Base-by-base conservation (phyloP, 2,888 invertebrate species). In the Cephus nigrinus region DNA sequence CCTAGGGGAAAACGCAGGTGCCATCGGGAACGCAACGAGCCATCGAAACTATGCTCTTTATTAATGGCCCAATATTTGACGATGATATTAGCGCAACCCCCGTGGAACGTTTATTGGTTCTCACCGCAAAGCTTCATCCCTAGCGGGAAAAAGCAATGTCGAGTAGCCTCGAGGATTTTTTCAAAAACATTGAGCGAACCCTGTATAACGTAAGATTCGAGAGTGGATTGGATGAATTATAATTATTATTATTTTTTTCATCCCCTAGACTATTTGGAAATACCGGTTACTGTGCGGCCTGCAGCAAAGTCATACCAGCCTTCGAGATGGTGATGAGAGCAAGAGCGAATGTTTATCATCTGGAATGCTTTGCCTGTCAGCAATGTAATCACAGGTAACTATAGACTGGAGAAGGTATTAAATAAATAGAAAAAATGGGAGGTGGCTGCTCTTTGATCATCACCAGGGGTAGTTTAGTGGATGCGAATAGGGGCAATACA, bases 251-350 rank as follows among this genome's bases (percentile, higher is more conserved):
- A 2, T 40, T 40, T 15, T 40, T 40, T 40, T 40, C 36, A 40
- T 40, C 15, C 36, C 91, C 84, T 93, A 97, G 97, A 93, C 94
- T 98, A 93, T 97, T 97, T 90, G 97, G 97, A 84, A 96, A 95
- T 88, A 97, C 97, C 69, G 97, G 97, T 86, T 96, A 96, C 92
- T 98, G 98, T 92, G 96, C 97, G 85, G 97, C 97, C 78, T 98
- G 98, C 93, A 96, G 95, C 92, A 97, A 98, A 94, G 96, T 96
- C 91, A 98, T 98, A 92, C 97, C 97, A 81, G 97, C 98, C 84
- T 98, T 97, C 92, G 98, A 98, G 93, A 97, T 98, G 97, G 98
- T 98, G 88, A 98, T 98, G 98, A 94, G 97, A 92, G 97, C 97
- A 84, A 95, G 96, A 92, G 96, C 95, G 90, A 97, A 97, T 92